Evolutionary conservation across 1,140 invertebrate species (phyloP).

Genomic region (Drosophila guanche): DNA sequence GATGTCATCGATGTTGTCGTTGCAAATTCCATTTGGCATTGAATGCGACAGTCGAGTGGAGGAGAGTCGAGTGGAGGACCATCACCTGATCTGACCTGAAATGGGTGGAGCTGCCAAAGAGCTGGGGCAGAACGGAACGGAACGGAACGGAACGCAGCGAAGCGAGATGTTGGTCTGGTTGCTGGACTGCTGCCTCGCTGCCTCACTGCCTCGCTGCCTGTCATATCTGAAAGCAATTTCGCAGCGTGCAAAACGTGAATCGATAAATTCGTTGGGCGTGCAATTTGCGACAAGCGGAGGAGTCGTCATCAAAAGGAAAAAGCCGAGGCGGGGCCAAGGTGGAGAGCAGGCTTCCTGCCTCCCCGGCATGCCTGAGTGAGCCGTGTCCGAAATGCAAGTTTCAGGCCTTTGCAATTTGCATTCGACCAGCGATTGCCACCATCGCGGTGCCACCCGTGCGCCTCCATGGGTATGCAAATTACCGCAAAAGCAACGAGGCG

Average conservation of each 20-base stretch:
- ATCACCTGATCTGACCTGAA: conserved; percentile 58
- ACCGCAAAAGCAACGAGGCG: conserved; percentile 63
- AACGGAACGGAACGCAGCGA: too few relatives aligned
- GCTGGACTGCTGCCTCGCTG: too few relatives aligned
- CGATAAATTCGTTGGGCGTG: conserved; percentile 81
- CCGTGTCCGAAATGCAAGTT: conserved; percentile 73
- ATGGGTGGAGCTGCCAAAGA: conserved; percentile 43
- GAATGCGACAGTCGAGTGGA: conserved; percentile 47
- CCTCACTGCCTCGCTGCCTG: conserved; percentile 32
- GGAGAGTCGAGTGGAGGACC: background rate
- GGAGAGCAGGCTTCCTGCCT: conserved; percentile 3
- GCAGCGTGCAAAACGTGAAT: conserved; percentile 66
- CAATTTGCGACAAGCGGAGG: conserved; percentile 66
- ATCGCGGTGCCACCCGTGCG: conserved; percentile 1
- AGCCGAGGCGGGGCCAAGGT: conserved; percentile 4
- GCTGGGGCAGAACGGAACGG: conserved; percentile 14
- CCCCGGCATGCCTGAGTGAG: conserved; percentile 48
- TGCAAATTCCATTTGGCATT: conserved; percentile 70
- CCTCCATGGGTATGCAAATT: conserved; percentile 46
- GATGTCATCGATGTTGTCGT: conserved; percentile 49
- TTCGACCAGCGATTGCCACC: conserved; percentile 39
- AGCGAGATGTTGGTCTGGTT: too few relatives aligned
- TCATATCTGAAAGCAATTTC: conserved; percentile 82
- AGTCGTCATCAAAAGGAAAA: conserved; percentile 58
- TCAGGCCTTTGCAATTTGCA: conserved; percentile 63